Base-by-base conservation (phyloP, 2,888 invertebrate genomes). In the Agrochola lychnidis region DNA sequence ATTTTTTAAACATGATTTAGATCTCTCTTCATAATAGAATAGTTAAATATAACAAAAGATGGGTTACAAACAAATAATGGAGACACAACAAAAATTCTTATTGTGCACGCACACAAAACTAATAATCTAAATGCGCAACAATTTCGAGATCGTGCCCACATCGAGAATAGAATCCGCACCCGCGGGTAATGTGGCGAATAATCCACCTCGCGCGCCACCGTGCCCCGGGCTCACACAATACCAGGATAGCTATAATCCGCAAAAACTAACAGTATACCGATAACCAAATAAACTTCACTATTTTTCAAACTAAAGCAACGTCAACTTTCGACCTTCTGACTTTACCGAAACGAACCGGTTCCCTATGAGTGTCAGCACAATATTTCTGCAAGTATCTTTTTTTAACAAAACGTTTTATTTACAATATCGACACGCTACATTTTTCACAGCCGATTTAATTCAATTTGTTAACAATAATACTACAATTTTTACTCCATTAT, bases 161-260 rank as follows among this genome's bases (percentile, higher is more conserved):
- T 91, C 82, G 88, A 90, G 91, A 91, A 91, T 90, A 87, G 91
- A 93, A 90, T 91, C 91, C 89, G 80, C 91, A 89, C 90, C 93
- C 93, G 89, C 89, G 91, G 93, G 91, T 94, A 95, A 95, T 95
- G 95, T 87, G 94, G 95, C 95, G 94, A 89, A 90, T 96, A 96
- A 96, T 95, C 95, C 95, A 93, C 91, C 92, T 95, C 95, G 94
- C 94, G 94, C 95, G 95, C 93, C 93, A 91, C 90, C 74, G 89
- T 80, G 86, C 90, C 87, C 76, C 73, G 70, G 79, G 81, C 79
- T 25, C 57, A 72, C 88, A 93, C 93, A 94, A 93, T 92, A 85
- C 91, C 78, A 80, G 84, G 89, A 92, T 94, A 91, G 86, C 89
- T 91, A 91, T 95, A 95, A 95, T 94, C 95, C 91, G 94, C 95